Base-by-base conservation (phyloP, 2,888 invertebrate species). In the Empis livida region DNA sequence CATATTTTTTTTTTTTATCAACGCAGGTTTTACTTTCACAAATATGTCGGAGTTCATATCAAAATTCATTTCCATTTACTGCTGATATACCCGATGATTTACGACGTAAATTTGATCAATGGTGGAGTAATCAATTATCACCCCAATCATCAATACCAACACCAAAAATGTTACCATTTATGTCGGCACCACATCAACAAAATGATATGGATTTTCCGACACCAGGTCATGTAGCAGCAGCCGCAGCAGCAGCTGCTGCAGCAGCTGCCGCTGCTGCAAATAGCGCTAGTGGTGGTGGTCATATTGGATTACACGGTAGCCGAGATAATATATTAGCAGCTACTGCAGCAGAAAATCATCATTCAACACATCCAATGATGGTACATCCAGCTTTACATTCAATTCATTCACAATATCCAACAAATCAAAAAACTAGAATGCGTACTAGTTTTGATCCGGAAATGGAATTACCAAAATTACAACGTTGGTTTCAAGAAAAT, bases 361-460 rank as follows among this genome's bases (percentile, higher is more conserved):
- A 65, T 49, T 53, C 58, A 47, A 49, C 53, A 6, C 55, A 56
- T 51, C 53, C 54, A 10, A 67, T 70, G 65, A 61, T 70, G 55
- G 71, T 79, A 23, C 86, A 86, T 62, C 86, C 86, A 8, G 83
- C 83, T 6, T 71, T 87, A 57, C 83, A 85, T 69, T 81, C 80
- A 8, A 82, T 84, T 52, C 84, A 84, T 62, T 52, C 55, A 8
- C 53, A 55, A 44, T 64, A 63, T 52, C 62, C 65, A 37, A 27
- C n/a, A 23, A 85, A 84, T 23, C 90, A 89, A 64, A 92, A 92
- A 71, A 91, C 91, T 5, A 78, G 95, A 59, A 93, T 95, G 90
- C 77, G 96, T 55, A 95, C 95, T 15, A 94, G 93, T 62, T 96
- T 96, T 61, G 95, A 96, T 70, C 94, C 95, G 0, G 95, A 96